Conservation (phyloP, 2,113 vertebrate genomes). For the Rhinoderma darwinii region DNA sequence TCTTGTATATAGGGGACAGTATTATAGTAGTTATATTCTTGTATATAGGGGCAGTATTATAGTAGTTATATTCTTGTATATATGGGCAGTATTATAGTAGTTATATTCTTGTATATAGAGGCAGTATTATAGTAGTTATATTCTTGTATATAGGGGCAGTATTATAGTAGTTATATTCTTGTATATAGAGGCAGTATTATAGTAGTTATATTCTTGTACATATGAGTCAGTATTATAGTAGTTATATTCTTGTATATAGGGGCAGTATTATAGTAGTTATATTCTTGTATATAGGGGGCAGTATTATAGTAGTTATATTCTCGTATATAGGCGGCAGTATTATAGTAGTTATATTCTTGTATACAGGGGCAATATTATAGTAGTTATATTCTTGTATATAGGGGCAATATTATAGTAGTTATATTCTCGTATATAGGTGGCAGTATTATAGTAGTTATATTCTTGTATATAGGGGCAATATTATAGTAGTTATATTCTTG, state of each 20-base stretch:
- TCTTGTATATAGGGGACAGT: not conserved
- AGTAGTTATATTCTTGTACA: not conserved
- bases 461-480: not conserved
- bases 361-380: not conserved
- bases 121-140: constrained; percentile 7
- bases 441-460: constrained; percentile 5
- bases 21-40: constrained; percentile 5
- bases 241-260: constrained; percentile 7
- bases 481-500: constrained; percentile 5
- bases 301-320: constrained; percentile 1
- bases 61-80: not conserved
- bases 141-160: not conserved
- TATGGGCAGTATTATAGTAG: not conserved
- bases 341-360: constrained; percentile 4
- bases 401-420: constrained; percentile 2
- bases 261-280: constrained; percentile 4
- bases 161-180: constrained; percentile 9
- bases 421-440: not conserved
- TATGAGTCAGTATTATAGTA: not conserved
- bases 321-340: not conserved
- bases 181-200: not conserved
- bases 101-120: not conserved
- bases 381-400: not conserved
- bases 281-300: not conserved
- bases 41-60: not conserved